phyloP scores from a whole-genome alignment of 2,888 invertebrate species.

The Clivina fossor region DNA sequence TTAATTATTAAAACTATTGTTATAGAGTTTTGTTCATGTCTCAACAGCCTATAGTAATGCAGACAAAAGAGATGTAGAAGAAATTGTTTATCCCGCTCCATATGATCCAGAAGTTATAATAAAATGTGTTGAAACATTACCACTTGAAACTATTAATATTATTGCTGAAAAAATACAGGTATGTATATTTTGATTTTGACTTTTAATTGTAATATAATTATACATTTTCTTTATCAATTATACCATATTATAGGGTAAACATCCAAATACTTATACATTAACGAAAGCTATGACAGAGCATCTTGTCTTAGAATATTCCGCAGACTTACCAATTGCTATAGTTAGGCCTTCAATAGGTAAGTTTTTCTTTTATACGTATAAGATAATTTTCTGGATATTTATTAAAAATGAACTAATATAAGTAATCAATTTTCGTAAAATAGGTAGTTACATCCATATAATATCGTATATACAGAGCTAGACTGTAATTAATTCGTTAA shows the following conservation, averaged over 20 bases:
- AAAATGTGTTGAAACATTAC: slow-evolving; percentile 63
- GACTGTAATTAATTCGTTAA: no score
- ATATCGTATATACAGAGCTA: no score
- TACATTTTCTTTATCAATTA: slow-evolving; percentile 10
- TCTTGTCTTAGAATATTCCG: slow-evolving; percentile 70
- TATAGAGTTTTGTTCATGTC: slow-evolving; percentile 80
- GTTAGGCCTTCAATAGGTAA: slow-evolving; percentile 88
- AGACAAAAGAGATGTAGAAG: slow-evolving; percentile 76
- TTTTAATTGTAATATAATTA: no score
- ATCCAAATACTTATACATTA: slow-evolving; percentile 95
- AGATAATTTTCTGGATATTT: no score
- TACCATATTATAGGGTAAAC: slow-evolving; percentile 61
- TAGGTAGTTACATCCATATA: no score
- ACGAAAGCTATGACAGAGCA: slow-evolving; percentile 94
- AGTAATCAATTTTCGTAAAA: background rate
- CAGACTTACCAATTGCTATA: slow-evolving; percentile 80
- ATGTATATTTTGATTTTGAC: slow-evolving; percentile 35
- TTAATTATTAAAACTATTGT: slow-evolving; percentile 33
- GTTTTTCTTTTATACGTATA: slow-evolving; percentile 37
- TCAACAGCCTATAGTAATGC: slow-evolving; percentile 97
- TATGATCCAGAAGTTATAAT: slow-evolving; percentile 65
- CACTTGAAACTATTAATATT: slow-evolving; percentile 61
- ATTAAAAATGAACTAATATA: background rate
- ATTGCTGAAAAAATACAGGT: slow-evolving; percentile 63
- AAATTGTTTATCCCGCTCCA: slow-evolving; percentile 76